Base-by-base conservation (phyloP, 2,888 invertebrate species). In the Philopedon plagiatum region DNA sequence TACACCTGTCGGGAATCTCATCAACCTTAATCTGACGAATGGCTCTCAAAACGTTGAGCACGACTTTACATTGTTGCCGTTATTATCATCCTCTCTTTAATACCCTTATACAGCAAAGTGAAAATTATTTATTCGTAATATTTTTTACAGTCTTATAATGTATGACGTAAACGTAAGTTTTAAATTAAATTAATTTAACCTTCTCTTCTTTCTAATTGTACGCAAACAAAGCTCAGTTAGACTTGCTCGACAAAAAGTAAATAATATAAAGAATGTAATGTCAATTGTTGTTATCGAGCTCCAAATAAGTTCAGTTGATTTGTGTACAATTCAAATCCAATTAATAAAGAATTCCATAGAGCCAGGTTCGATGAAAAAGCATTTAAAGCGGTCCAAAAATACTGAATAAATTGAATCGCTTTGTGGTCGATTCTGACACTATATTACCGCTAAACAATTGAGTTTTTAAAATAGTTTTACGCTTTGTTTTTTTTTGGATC, bases 1-100 rank as follows among this genome's bases (percentile, higher is more conserved):
- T 77, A 78, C 78, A 79, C 78, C 79, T 79, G 78, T 74, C 76
- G 76, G 60, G 74, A 78, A 80, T 79, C 79, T 79, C 78, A 78
- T 80, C 77, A 76, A 76, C 77, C 76, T 78, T 78, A 77, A 78
- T 78, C 76, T 79, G 78, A 80, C 78, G 77, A 78, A 80, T 78
- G 77, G 76, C 69, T 72, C 70, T 75, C 77, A 78, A 79, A 76
- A 75, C 75, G 77, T 57, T 57, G 4, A 37, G 57, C 34, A 41
- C 39, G 41, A 44, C 46, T 41, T 37, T 29, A 64, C 64, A 54
- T 46, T 54, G 64, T 64, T 64, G 64, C 64, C 64, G 41, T 18
- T 54, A 57, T 54, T 46, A 44, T 32, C 26, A 51, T 51, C 8
- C 19, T 23, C 23, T 46, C 23, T 21, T 21, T 23, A 46, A 46